Conservation (phyloP, 1,140 invertebrate genomes). For the Limonius californicus region DNA sequence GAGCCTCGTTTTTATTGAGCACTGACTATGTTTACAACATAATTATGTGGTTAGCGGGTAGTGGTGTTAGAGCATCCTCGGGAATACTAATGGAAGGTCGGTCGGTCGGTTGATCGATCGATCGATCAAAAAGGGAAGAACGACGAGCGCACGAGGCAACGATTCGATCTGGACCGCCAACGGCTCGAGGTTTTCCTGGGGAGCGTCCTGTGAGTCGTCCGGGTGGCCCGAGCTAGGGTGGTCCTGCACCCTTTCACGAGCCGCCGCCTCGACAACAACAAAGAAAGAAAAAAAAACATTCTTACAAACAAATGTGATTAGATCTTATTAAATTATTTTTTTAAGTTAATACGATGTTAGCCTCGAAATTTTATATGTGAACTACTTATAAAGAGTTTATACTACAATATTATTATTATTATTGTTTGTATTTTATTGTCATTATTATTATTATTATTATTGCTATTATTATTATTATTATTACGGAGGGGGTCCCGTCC, state of each 20-base stretch:
- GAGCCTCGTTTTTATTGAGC: neutral
- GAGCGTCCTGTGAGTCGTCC: neutral
- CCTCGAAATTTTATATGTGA: constrained; percentile 11
- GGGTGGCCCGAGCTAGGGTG: neutral
- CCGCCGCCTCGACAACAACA: neutral
- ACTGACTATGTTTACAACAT: neutral
- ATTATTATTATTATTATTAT: no score
- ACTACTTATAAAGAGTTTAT: constrained; percentile 1
- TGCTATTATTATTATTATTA: no score
- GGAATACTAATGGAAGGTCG: no score
- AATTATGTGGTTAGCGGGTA: neutral
- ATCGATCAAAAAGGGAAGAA: no score
- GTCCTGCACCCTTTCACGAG: neutral
- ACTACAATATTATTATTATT: neutral
- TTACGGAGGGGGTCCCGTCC: no score
- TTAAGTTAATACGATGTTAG: constrained; percentile 7
- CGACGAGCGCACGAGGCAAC: neutral
- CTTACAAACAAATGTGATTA: constrained; percentile 13
- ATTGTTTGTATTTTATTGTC: no score
- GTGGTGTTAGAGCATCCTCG: neutral
- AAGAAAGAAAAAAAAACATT: neutral
- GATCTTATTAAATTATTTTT: constrained; percentile 14
- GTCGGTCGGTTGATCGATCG: no score
- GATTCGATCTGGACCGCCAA: neutral
- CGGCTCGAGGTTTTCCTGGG: neutral